These are phyloP conservation scores for Rotaria magnacalcarata DNA, from an alignment of 2,888 invertebrate species.

Conservation along the genomic window DNA sequence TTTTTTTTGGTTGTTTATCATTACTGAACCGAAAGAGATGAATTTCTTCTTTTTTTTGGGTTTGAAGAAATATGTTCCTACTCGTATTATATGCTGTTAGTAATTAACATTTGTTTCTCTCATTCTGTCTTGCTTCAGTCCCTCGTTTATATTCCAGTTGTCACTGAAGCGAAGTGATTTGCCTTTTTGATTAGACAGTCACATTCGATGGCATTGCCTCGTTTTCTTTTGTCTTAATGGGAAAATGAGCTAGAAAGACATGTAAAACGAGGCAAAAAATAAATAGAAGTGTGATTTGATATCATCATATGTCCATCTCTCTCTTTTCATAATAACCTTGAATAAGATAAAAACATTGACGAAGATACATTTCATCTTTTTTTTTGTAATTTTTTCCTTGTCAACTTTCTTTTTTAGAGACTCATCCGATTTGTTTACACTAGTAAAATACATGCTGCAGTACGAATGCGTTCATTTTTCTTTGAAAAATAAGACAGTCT, in stretches of 20 bases:
- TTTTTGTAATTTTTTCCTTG: too few species aligned
- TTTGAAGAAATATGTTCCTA: background rate
- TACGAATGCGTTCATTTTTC: too few species aligned
- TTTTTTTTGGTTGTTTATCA: conserved; percentile 7
- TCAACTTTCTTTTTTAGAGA: too few species aligned
- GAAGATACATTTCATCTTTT: too few species aligned
- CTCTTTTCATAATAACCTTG: background rate
- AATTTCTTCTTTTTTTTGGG: background rate
- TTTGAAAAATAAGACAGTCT: too few species aligned
- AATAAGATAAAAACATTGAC: background rate
- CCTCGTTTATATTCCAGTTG: conserved; percentile 33
- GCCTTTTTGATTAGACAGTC: conserved; percentile 33
- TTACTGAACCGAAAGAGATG: background rate
- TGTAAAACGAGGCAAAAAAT: background rate
- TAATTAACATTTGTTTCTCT: conserved; percentile 30
- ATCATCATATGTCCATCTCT: conserved; percentile 5
- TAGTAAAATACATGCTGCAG: too few species aligned
- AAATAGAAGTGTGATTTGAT: background rate
- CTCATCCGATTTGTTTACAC: too few species aligned
- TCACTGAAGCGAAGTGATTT: conserved; percentile 36
- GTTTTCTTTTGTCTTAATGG: background rate
- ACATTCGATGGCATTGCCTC: background rate
- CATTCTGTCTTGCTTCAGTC: background rate
- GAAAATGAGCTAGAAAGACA: background rate
- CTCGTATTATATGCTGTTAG: background rate